phyloP scores from a whole-genome alignment of 2,113 vertebrate species.

The Oenanthe melanoleuca region DNA sequence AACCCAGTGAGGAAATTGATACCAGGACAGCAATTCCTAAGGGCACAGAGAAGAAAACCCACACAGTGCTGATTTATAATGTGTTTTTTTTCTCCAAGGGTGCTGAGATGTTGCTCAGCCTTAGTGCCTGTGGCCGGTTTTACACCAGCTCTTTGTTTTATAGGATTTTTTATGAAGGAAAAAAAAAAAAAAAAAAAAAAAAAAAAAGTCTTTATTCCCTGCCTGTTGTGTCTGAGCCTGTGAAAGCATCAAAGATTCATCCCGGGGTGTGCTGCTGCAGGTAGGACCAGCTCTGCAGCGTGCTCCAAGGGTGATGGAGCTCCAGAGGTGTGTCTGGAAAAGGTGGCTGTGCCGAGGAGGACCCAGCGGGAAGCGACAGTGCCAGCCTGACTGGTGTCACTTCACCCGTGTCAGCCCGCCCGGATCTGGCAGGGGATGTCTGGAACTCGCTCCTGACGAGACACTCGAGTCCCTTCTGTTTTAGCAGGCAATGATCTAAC shows the following conservation, averaged over 20 bases:
- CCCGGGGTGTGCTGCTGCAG: background rate
- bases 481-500: rapidly evolving
- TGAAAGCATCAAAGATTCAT: rapidly evolving
- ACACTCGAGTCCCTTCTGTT: background rate
- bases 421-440: background rate
- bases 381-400: background rate
- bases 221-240: background rate
- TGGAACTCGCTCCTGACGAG: background rate
- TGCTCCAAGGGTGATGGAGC: background rate
- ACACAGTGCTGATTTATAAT: background rate
- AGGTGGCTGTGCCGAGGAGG: background rate
- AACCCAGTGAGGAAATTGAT: background rate
- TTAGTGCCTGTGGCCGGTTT: background rate
- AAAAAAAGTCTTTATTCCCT: background rate
- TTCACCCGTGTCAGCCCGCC: rapidly evolving
- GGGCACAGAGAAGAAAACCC: background rate
- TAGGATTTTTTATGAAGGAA: rapidly evolving
- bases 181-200: background rate
- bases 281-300: rapidly evolving
- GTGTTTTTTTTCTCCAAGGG: background rate
- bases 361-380: rapidly evolving
- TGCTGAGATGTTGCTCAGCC: background rate
- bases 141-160: background rate
- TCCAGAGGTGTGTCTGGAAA: background rate
- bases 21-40: background rate